These are phyloP conservation scores for Adineta ricciae DNA, from an alignment of 2,888 invertebrate species.

Conservation along the genomic window DNA sequence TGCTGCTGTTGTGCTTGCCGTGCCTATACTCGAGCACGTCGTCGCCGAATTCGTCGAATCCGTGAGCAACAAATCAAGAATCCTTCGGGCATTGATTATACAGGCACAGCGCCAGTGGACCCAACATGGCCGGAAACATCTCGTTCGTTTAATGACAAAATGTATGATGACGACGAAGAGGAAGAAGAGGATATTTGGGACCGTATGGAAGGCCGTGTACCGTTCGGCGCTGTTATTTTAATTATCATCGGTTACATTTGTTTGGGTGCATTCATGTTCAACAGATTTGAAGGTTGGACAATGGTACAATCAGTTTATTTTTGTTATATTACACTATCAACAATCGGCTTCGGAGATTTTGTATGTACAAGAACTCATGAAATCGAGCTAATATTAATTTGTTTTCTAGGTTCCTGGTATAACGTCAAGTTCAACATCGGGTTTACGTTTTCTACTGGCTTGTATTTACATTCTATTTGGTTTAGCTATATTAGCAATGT, in stretches of 20 bases:
- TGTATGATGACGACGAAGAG: conserved; percentile 11
- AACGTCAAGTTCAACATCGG: conserved; percentile 22
- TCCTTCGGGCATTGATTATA: not conserved
- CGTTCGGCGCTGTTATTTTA: conserved; percentile 21
- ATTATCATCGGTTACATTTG: conserved; percentile 25
- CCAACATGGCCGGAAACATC: not conserved
- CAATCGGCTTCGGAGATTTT: conserved; percentile 30
- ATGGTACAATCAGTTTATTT: conserved; percentile 31
- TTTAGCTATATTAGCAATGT: conserved; percentile 29
- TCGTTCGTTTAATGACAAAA: not conserved
- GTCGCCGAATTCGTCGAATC: not conserved
- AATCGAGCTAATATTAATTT: not conserved
- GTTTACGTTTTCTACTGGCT: conserved; percentile 11
- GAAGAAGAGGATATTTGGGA: conserved; percentile 21
- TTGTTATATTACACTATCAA: conserved; percentile 33
- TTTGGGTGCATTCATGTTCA: conserved; percentile 27
- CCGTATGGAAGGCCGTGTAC: conserved; percentile 20
- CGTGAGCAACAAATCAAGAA: not conserved
- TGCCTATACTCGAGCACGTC: conserved; percentile 23
- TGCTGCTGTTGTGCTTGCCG: conserved; percentile 24
- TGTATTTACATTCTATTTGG: conserved; percentile 32
- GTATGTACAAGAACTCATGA: not conserved
- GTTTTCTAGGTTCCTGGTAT: conserved; percentile 25
- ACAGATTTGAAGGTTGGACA: conserved; percentile 23
- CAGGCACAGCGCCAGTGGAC: not conserved